Evolutionary conservation across 2,113 vertebrate species (phyloP).

Genomic region (Chionomys nivalis): DNA sequence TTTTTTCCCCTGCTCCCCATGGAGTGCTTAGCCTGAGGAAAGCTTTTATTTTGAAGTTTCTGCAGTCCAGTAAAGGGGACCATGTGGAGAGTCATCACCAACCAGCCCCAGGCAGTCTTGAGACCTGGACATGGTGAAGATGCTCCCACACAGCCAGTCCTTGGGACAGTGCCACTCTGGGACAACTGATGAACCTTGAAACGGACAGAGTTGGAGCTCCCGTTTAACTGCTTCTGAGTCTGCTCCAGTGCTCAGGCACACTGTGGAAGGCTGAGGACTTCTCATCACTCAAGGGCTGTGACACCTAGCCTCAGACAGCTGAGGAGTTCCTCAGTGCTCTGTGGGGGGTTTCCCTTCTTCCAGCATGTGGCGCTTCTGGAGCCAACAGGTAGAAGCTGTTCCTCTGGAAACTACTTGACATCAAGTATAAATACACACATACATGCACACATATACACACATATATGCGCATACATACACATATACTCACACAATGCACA

Average conservation of each 20-base stretch:
- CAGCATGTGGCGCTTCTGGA: not conserved
- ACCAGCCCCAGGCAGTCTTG: not conserved
- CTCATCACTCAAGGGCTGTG: not conserved
- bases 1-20: not conserved
- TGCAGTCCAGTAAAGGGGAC: not conserved
- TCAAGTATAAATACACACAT: rapidly evolving
- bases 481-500: not conserved
- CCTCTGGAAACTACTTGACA: not conserved
- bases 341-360: not conserved
- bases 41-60: rapidly evolving
- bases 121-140: rapidly evolving
- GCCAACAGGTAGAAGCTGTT: not conserved
- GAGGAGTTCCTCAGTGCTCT: not conserved
- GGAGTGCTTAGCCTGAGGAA: not conserved
- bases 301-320: not conserved
- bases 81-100: rapidly evolving
- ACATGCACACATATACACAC: no score
- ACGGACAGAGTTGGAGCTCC: not conserved
- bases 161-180: not conserved
- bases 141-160: not conserved
- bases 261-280: rapidly evolving
- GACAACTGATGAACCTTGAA: not conserved
- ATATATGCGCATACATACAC: not conserved
- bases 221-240: no score
- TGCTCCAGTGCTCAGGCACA: not conserved